Percentiles rank a stretch among this genome's conserved stretches.
Evolutionary conservation across 2,113 vertebrate genomes (phyloP).

Genomic region (Oncorhynchus gorbuscha): DNA sequence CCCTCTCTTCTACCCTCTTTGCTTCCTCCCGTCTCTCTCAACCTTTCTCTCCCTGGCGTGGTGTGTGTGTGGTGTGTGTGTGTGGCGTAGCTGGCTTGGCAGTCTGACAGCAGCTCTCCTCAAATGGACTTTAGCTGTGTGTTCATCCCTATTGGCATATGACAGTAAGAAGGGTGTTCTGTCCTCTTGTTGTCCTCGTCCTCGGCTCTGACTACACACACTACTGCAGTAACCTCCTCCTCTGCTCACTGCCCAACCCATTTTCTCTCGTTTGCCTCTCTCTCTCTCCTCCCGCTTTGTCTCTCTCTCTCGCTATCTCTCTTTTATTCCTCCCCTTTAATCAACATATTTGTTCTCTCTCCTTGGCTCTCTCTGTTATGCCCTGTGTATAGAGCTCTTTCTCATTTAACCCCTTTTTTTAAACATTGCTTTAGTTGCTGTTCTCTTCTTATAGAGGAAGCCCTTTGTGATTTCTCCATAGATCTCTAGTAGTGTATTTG

Average conservation of each 20-base stretch:
- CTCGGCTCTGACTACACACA: conserved; percentile 44
- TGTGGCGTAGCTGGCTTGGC: conserved; percentile 70
- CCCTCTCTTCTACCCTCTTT: not conserved
- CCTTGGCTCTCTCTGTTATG: conserved; percentile 35
- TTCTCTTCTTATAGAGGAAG: too few species aligned
- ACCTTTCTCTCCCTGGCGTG: conserved; percentile 6
- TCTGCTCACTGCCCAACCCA: conserved; percentile 17
- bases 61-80: conserved; percentile 12
- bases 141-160: conserved; percentile 79
- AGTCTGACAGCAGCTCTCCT: conserved; percentile 80
- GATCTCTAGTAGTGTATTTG: too few species aligned
- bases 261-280: conserved; percentile 9
- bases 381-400: conserved; percentile 33
- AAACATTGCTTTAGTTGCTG: conserved; percentile 37
- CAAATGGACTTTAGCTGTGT: conserved; percentile 78
- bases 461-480: too few species aligned
- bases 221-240: conserved; percentile 31
- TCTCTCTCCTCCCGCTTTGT: not conserved
- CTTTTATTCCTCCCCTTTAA: too few species aligned
- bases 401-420: conserved; percentile 61
- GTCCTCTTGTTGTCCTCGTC: too few species aligned
- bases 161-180: conserved; percentile 77
- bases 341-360: not conserved
- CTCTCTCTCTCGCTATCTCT: too few species aligned
- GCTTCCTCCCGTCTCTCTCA: not conserved